These are phyloP conservation scores for Diloba caeruleocephala DNA, from an alignment of 2,888 invertebrate genomes.

Conservation along the genomic window DNA sequence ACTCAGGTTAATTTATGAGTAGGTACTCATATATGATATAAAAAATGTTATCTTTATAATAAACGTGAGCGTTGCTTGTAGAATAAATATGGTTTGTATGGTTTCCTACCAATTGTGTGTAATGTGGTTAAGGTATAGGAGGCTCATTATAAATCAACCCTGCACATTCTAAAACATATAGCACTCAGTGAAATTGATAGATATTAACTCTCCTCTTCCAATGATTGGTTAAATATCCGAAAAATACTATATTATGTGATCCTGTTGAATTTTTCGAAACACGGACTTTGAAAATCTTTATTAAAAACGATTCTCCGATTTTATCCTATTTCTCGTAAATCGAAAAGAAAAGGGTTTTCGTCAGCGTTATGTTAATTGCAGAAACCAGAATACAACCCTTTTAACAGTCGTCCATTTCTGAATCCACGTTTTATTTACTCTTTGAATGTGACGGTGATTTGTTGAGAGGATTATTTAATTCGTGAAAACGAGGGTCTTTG, in stretches of 20 bases:
- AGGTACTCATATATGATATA: too few relatives aligned
- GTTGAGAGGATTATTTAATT: constrained; percentile 57
- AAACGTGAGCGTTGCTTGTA: background rate
- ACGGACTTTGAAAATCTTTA: constrained; percentile 53
- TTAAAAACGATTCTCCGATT: constrained; percentile 60
- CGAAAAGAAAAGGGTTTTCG: constrained; percentile 71
- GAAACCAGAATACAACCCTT: constrained; percentile 72
- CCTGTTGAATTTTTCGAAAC: constrained; percentile 37
- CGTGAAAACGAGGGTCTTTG: constrained; percentile 43
- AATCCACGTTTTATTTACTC: constrained; percentile 59
- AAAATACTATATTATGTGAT: constrained; percentile 31
- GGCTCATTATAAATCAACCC: background rate
- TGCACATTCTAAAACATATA: background rate
- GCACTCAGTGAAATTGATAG: constrained; percentile 3
- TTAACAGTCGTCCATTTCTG: constrained; percentile 64
- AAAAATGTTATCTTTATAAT: too few relatives aligned
- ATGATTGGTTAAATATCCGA: constrained; percentile 36
- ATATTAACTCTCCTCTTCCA: constrained; percentile 13
- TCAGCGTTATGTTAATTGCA: constrained; percentile 75
- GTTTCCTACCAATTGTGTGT: background rate
- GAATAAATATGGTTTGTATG: background rate
- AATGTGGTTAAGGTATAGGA: background rate
- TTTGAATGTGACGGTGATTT: constrained; percentile 59
- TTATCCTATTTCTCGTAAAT: constrained; percentile 66
- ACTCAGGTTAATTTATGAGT: too few relatives aligned